Base-by-base conservation (phyloP, 2,113 vertebrate species). In the Podarcis cretensis region DNA sequence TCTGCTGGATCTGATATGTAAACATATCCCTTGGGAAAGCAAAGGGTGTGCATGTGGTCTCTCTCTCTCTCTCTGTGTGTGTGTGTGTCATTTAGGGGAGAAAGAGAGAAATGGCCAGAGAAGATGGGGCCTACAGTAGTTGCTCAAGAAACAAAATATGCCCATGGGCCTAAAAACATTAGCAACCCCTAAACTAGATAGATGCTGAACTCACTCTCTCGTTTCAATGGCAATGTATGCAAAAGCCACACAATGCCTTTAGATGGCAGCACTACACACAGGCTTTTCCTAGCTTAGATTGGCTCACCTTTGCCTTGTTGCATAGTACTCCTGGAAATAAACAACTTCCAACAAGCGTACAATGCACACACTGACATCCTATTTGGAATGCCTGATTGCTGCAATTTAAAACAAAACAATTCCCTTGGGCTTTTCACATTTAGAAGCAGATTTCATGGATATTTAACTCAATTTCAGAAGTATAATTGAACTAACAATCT, bases 381-480 rank as follows among this genome's bases (percentile, higher is more conserved):
- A 86, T 89, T 87, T 91, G 88, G 37, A 73, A 92, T 87, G 87
- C 77, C 84, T 77, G 89, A 89, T 89, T 89, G 87, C 77, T 90
- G 0, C 73, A 94, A 83, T 89, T 16, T 84, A 89, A 93, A 93
- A 92, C 90, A 92, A 91, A 93, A 94, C 83, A 83, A 86, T 94
- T 83, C 91, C 91, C 81, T 40, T 30, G 43, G 69, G 73, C 92
- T 92, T 82, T 84, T 96, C 80, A 87, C 30, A 89, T 95, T 95
- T 91, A 89, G 89, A 94, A 89, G 92, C 75, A 90, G 89, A 92
- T 93, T 96, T 92, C 75, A 93, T 89, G 68, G 91, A 95, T 96
- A 95, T 90, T 92, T 91, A 94, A 92, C 89, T 96, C 83, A 89
- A 88, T 95, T 97, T 96, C 87, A 93, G 91, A 94, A 94, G 90